phyloP scores from a whole-genome alignment of 2,113 vertebrate genomes.

The Chrysemys picta region DNA sequence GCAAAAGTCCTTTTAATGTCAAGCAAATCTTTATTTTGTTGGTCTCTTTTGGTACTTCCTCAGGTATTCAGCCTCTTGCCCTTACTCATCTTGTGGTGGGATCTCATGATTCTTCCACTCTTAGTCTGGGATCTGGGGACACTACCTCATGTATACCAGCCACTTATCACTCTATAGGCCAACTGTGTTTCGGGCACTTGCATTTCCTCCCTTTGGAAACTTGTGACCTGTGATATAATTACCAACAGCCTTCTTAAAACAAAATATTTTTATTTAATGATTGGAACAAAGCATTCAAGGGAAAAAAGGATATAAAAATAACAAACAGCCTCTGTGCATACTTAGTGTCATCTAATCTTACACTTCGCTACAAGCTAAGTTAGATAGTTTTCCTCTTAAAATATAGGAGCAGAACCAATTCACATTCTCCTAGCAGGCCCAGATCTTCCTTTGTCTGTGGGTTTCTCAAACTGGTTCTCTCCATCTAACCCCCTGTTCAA shows the following conservation, averaged over 20 bases:
- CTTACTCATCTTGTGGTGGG: neutral
- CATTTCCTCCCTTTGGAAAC: neutral
- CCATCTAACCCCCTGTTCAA: neutral
- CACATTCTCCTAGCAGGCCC: constrained; percentile 5
- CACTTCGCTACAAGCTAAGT: neutral
- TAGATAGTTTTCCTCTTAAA: constrained; percentile 35
- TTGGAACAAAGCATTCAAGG: neutral
- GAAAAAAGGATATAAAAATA: neutral
- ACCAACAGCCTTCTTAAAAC: neutral
- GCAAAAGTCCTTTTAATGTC: neutral
- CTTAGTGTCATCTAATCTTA: neutral
- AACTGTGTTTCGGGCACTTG: neutral
- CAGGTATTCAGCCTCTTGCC: neutral
- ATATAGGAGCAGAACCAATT: constrained; percentile 11
- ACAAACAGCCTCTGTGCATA: neutral
- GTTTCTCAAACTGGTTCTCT: constrained; percentile 31
- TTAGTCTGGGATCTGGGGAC: neutral
- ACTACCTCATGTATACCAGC: neutral
- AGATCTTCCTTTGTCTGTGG: constrained; percentile 33
- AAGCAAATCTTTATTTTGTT: neutral
- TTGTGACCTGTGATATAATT: neutral
- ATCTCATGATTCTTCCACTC: neutral
- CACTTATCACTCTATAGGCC: neutral
- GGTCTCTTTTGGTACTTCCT: neutral
- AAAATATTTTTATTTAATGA: neutral